Base-by-base conservation (phyloP, 92 coral and sea anemone genomes). In the Phenganax subtilis region DNA sequence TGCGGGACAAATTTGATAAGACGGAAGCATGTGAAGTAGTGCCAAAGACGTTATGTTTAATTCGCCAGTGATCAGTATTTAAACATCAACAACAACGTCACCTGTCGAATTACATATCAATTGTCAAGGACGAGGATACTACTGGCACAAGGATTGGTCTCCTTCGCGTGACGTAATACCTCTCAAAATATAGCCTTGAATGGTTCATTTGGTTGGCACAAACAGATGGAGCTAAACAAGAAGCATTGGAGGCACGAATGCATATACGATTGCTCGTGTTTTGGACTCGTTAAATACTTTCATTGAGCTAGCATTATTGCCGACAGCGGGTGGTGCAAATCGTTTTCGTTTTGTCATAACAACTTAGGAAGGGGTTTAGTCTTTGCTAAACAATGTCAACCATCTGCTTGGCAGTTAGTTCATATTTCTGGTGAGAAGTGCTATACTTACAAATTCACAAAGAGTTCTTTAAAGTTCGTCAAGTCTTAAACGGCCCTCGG, bases 301-400 rank as follows among this genome's bases (percentile, higher is more conserved):
- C 81, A 57, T 55, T 76, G 81, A 31, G 70, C 81, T 28, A 64
- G 80, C 81, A 76, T 76, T 76, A 76, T 76, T 59, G 53, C n/a
- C 69, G 71, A 14, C 81, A 59, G 70, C 81, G 70, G 81, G 81
- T 76, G 81, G 81, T 76, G 69, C 12, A 76, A 68, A 47, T 76
- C 80, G 80, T 52, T 64, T 57, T 76, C 69, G 44, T 76, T 76
- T 57, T 59, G 70, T 64, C 80, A 76, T 28, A 57, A 57, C 70
- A 59, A 76, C 59, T 76, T 59, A 57, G 81, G 81, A 57, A 76
- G 56, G 81, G 70, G 70, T 57, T 68, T 10, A 54, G 47, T 29
- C 44, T 57, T 28, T 12, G 8, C 69, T 3, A 76, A 57, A 57
- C 81, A 76, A 76, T 76, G 81, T 76, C 70, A 59, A n/a, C 30